These are phyloP conservation scores for Notoglanidium macrostoma DNA, from an alignment of 2,797 vertebrate species.

Conservation along the genomic window DNA sequence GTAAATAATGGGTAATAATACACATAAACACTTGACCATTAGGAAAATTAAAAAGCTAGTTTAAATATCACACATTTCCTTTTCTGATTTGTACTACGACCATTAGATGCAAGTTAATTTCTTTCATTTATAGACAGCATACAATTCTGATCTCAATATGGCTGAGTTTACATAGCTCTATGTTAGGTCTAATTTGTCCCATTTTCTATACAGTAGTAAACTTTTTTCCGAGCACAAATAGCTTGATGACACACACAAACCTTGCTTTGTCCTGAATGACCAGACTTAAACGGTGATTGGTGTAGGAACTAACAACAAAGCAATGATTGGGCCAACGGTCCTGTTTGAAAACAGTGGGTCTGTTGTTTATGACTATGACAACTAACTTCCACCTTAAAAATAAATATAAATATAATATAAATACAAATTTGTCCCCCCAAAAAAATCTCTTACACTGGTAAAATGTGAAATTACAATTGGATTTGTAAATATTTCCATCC, in stretches of 20 bases:
- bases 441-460: neutral
- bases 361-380: neutral
- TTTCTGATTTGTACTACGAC: neutral
- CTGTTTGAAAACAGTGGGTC: neutral
- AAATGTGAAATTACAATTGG: neutral
- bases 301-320: neutral
- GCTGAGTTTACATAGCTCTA: neutral
- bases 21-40: neutral
- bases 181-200: neutral
- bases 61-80: neutral
- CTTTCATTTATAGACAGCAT: neutral
- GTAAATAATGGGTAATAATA: neutral
- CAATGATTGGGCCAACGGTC: neutral
- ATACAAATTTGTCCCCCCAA: no score
- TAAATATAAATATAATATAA: no score
- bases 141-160: neutral
- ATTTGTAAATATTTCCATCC: neutral
- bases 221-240: neutral
- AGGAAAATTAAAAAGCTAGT: neutral
- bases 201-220: neutral
- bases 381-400: neutral
- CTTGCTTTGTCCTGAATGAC: neutral
- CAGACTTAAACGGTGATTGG: neutral
- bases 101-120: neutral
- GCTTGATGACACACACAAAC: neutral